These are phyloP conservation scores for Mesoligia furuncula DNA, from an alignment of 2,888 invertebrate species.

Conservation along the genomic window DNA sequence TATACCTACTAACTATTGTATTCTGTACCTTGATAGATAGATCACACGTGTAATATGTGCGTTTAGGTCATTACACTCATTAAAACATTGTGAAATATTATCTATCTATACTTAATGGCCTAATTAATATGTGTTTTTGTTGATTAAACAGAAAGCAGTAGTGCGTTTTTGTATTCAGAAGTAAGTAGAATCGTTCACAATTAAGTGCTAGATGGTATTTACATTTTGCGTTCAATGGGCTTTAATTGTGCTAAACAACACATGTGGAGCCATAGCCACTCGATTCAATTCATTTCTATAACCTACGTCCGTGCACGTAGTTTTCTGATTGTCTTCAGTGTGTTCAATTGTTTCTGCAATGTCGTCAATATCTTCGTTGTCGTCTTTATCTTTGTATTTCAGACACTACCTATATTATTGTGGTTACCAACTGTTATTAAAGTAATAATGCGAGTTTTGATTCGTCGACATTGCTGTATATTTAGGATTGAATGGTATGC, in stretches of 20 bases:
- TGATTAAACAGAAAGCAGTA: conserved; percentile 1
- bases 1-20: not conserved
- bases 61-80: not conserved
- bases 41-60: not conserved
- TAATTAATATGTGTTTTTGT: not conserved
- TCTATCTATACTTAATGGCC: not conserved
- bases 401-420: not conserved
- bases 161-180: not conserved
- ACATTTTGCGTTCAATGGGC: conserved; percentile 33
- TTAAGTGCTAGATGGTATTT: conserved; percentile 25
- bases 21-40: not conserved
- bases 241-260: conserved; percentile 28
- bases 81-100: not conserved
- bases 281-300: conserved; percentile 33
- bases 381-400: no score
- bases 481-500: conserved; percentile 3
- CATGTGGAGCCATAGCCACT: conserved; percentile 4
- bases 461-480: not conserved
- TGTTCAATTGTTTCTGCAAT: conserved; percentile 30
- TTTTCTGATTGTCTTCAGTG: conserved; percentile 31
- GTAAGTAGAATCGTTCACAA: conserved; percentile 11
- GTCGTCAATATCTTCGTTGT: conserved; percentile 12
- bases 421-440: not conserved
- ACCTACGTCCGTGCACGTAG: conserved; percentile 12
- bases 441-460: not conserved